Evolutionary conservation across 2,113 vertebrate species (phyloP), one percentile per base, ranked within the genome.

Genomic region (Petrocephalus microphthalmus): DNA sequence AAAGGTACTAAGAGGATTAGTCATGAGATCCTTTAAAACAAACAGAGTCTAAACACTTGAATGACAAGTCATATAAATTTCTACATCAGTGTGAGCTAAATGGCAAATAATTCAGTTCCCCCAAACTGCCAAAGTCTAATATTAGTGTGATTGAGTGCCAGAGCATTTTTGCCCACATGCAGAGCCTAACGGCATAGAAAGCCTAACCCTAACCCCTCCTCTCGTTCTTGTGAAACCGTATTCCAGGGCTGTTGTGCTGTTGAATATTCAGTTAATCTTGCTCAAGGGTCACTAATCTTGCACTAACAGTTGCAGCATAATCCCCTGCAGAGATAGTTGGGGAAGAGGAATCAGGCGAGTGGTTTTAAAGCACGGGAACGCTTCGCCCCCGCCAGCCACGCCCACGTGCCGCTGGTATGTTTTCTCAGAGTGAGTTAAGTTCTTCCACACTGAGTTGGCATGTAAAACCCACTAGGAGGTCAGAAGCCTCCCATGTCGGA

Each of bases 361-460:
- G 54, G 20, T 33, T 87, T 52, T 86, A 49, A 85, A 87, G 87
- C 88, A 88, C 83, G 87, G 82, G 84, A 90, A 64, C 67, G 71
- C 53, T 57, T 67, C 60, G 67, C 84, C 85, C n/a, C 67, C 83
- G 53, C 85, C 86, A 88, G 82, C 64, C 88, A 89, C 88, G 67
- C 90, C 88, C 90, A 53, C 20, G 56, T 47, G 78, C 86, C 54
- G 51, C 54, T 52, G 42, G 54, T 45, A 56, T 33, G n/a, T 49
- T 54, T 85, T 85, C 25, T 33, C 29, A 56, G 29, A 87, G 89
- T 89, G 78, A 87, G 81, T 64, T 71, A 49, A 87, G 42, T 87
- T 85, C 53, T 88, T 85, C 81, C 89, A 83, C 64, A 20, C 71
- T 53, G 60, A 33, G 29, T 52, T 85, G 52, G 25, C n/a, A 52